These are phyloP conservation scores for Drosophila subpulchrella DNA, from an alignment of 1,140 invertebrate genomes.

Conservation along the genomic window DNA sequence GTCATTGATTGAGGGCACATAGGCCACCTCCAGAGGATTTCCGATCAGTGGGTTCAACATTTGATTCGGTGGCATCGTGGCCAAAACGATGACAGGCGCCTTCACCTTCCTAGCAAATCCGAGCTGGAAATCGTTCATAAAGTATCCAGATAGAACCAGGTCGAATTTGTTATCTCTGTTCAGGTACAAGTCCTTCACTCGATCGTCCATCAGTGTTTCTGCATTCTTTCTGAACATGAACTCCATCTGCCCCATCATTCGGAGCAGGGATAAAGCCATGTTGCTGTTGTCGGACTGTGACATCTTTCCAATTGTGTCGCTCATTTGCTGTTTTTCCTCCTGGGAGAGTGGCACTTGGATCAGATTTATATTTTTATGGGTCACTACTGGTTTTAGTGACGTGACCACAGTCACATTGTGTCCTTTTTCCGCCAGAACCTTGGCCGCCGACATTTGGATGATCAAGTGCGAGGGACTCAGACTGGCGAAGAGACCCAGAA, in stretches of 20 bases:
- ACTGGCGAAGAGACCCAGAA: background rate
- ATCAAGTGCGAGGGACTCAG: slow-evolving; percentile 57
- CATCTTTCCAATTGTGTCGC: background rate
- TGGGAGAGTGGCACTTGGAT: background rate
- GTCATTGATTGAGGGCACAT: background rate
- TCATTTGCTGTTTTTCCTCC: slow-evolving; percentile 7
- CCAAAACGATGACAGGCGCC: background rate
- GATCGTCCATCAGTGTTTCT: background rate
- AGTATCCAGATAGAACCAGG: background rate
- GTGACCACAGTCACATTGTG: slow-evolving; percentile 53
- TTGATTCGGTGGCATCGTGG: background rate
- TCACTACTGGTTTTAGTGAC: slow-evolving; percentile 36
- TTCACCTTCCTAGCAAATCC: slow-evolving; percentile 2
- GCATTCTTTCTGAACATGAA: background rate
- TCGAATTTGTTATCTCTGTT: slow-evolving; percentile 1
- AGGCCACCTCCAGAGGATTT: background rate
- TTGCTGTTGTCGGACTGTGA: slow-evolving; percentile 1
- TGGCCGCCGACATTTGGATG: slow-evolving; percentile 13
- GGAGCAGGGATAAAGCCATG: background rate
- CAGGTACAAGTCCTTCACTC: background rate
- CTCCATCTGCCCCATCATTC: background rate
- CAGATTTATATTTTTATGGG: background rate
- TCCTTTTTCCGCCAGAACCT: slow-evolving; percentile 10
- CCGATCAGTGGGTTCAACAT: background rate
- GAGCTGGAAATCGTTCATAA: slow-evolving; percentile 3